Conservation (phyloP, 2,888 invertebrate genomes). For the Carpatolechia fugitivella region DNA sequence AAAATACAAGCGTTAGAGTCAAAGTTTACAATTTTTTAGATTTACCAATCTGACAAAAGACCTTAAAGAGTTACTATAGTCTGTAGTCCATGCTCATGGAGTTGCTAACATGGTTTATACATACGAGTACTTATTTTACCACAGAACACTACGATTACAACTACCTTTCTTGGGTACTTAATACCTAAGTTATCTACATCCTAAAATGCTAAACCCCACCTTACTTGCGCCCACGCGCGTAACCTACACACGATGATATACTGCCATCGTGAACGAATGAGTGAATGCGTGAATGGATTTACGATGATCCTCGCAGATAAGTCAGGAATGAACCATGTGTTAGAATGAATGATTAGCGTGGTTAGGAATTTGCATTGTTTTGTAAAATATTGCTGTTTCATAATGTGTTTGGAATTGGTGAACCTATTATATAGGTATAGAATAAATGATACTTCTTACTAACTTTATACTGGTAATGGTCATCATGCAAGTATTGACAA, state of each 20-base stretch:
- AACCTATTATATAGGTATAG: no score
- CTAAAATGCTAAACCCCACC: conserved; percentile 37
- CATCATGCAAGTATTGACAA: no score
- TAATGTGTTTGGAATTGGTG: not conserved
- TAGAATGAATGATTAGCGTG: conserved; percentile 21
- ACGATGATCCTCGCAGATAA: conserved; percentile 34
- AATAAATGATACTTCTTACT: not conserved
- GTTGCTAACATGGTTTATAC: no score
- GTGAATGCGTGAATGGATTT: conserved; percentile 13
- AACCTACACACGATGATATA: conserved; percentile 33
- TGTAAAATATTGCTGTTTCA: not conserved
- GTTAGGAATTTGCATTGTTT: conserved; percentile 16
- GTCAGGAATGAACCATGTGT: conserved; percentile 25
- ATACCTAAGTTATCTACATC: not conserved
- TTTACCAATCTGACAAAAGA: no score
- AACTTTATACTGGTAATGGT: no score
- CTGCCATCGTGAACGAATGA: conserved; percentile 35
- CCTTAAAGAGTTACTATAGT: no score
- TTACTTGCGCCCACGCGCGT: conserved; percentile 32
- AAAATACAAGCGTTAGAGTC: no score
- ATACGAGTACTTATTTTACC: no score
- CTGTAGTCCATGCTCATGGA: no score
- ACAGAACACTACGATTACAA: no score
- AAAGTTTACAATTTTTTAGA: no score
- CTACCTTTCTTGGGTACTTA: no score